A percentile compares a stretch with the other conserved stretches of the same genome.
Evolutionary conservation across 35 echinoderm and acorn worm genomes (phyloP).

Genomic region (Apostichopus japonicus): DNA sequence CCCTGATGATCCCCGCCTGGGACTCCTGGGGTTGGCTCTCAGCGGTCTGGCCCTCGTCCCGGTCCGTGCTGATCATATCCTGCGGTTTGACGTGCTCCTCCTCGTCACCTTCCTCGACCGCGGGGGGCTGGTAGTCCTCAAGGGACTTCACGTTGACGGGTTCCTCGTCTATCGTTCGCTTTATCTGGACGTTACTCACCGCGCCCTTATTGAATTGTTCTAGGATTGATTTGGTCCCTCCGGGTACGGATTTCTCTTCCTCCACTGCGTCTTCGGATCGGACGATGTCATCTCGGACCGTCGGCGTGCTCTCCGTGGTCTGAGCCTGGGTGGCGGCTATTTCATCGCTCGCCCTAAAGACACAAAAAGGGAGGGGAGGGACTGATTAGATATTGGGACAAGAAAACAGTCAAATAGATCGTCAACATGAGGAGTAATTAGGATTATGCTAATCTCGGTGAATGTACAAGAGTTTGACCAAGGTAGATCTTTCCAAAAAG

Average conservation of each 20-base stretch:
- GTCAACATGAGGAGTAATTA: too few relatives aligned
- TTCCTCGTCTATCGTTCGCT: slow-evolving; percentile 33
- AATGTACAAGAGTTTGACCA: too few relatives aligned
- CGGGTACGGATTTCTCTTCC: slow-evolving; percentile 55
- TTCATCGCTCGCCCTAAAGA: slow-evolving; percentile 44
- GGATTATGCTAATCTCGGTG: too few relatives aligned
- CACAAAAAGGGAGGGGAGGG: not conserved
- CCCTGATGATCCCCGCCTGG: slow-evolving; percentile 61
- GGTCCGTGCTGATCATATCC: slow-evolving; percentile 46
- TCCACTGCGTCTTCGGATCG: slow-evolving; percentile 57
- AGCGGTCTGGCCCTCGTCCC: slow-evolving; percentile 32
- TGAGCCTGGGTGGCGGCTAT: slow-evolving; percentile 58
- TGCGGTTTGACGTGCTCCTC: slow-evolving; percentile 62
- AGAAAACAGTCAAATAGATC: too few relatives aligned
- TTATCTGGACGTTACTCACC: slow-evolving; percentile 42
- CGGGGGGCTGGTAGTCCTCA: slow-evolving; percentile 34
- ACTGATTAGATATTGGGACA: too few relatives aligned
- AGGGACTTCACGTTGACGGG: slow-evolving; percentile 29
- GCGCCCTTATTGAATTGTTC: slow-evolving; percentile 75
- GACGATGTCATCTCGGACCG: slow-evolving; percentile 65
- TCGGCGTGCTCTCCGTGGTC: slow-evolving; percentile 79
- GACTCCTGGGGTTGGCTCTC: slow-evolving; percentile 52
- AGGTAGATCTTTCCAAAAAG: too few relatives aligned
- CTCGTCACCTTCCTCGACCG: slow-evolving; percentile 7
- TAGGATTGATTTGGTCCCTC: slow-evolving; percentile 69